A percentile compares a stretch with the other conserved stretches of the same genome.
Evolutionary conservation across 2,113 vertebrate species (phyloP).

Genomic region (Zosterops pallidus): DNA sequence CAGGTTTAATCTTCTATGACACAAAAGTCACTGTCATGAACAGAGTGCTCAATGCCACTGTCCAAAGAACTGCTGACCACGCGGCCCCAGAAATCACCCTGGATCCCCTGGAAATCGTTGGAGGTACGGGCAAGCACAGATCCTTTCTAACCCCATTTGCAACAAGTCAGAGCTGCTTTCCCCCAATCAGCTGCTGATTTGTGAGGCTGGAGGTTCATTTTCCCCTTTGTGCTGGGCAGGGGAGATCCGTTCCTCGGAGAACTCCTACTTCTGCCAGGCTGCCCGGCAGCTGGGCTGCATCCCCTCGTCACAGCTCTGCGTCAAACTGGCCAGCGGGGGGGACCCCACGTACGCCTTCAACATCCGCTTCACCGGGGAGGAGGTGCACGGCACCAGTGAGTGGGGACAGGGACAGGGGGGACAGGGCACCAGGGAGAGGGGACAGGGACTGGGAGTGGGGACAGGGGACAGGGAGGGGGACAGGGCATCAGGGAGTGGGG

Average conservation of each 20-base stretch:
- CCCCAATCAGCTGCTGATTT: fast-evolving
- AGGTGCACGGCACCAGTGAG: conserved; percentile 95
- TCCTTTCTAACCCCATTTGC: fast-evolving
- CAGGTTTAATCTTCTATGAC: conserved; percentile 95
- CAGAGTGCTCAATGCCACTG: conserved; percentile 90
- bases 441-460: too few species aligned
- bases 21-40: conserved; percentile 97
- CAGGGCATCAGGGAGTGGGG: conserved; percentile 80
- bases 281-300: conserved; percentile 91
- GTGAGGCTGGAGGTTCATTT: neutral
- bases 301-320: conserved; percentile 93
- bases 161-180: fast-evolving
- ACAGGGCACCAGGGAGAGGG: too few species aligned
- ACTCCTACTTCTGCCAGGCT: conserved; percentile 96
- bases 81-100: conserved; percentile 95
- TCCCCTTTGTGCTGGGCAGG: conserved; percentile 65
- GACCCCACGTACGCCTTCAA: conserved; percentile 98
- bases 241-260: conserved; percentile 90
- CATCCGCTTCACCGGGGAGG: conserved; percentile 97
- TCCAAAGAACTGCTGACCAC: conserved; percentile 94
- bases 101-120: conserved; percentile 94
- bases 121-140: conserved; percentile 69
- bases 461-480: conserved; percentile 79
- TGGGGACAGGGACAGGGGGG: neutral
- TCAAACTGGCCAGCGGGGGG: conserved; percentile 92